Evolutionary conservation across 2,888 invertebrate genomes (phyloP).

Genomic region (Cistogaster globosa): DNA sequence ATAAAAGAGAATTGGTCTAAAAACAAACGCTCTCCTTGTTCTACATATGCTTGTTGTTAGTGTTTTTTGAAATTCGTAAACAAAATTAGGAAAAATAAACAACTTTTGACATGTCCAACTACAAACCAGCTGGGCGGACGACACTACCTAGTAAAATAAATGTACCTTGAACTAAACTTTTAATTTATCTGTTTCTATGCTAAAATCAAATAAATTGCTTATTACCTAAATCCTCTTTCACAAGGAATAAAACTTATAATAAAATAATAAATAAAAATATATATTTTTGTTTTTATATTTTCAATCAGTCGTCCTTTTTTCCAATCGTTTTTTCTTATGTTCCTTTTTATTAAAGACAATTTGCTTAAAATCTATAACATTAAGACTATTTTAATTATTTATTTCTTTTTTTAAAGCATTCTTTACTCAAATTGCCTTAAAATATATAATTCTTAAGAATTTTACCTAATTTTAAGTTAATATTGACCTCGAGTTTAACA

Average conservation of each 20-base stretch:
- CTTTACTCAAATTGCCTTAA: conserved; percentile 42
- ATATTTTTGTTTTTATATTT: conserved; percentile 55
- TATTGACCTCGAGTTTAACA: conserved; percentile 75
- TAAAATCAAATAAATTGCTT: conserved; percentile 45
- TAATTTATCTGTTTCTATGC: conserved; percentile 35
- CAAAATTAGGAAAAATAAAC: too few relatives aligned
- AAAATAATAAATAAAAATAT: conserved; percentile 15
- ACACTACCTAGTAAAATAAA: too few relatives aligned
- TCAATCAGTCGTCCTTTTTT: conserved; percentile 78
- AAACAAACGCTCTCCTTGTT: too few relatives aligned
- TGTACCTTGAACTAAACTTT: too few relatives aligned
- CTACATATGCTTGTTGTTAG: too few relatives aligned
- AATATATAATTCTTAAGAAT: background rate
- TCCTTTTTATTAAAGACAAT: conserved; percentile 34
- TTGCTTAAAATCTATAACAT: conserved; percentile 48
- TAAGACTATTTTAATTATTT: conserved; percentile 47
- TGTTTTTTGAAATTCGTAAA: too few relatives aligned
- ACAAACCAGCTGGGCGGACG: too few relatives aligned
- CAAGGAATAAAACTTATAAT: conserved; percentile 26
- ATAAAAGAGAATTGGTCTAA: too few relatives aligned
- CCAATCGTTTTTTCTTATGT: conserved; percentile 66
- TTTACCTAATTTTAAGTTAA: conserved; percentile 56
- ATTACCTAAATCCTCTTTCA: conserved; percentile 50
- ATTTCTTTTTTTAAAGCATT: conserved; percentile 39
- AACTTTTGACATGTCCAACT: too few relatives aligned